Evolutionary conservation across 1,140 invertebrate genomes (phyloP).

Genomic region (Plodia interpunctella): DNA sequence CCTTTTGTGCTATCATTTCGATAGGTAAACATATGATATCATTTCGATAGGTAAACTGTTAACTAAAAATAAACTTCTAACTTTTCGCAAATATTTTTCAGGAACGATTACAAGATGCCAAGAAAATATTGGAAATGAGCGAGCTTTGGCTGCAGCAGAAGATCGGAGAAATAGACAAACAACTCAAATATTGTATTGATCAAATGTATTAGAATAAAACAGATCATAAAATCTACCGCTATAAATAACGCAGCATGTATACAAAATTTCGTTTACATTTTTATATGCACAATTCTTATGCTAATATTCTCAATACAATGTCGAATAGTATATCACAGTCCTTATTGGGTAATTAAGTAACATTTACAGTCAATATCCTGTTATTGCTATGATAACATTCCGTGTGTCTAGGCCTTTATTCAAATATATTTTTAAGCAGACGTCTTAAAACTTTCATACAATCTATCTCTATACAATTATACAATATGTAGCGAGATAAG

Average conservation of each 20-base stretch:
- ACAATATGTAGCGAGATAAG: too few species aligned
- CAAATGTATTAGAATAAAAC: constrained; percentile 45
- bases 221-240: constrained; percentile 27
- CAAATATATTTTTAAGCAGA: neutral
- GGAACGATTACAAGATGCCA: constrained; percentile 38
- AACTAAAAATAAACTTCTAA: neutral
- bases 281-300: constrained; percentile 23
- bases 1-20: too few species aligned
- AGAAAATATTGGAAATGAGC: constrained; percentile 43
- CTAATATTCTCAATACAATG: constrained; percentile 36
- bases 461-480: too few species aligned
- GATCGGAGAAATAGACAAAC: constrained; percentile 48
- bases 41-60: too few species aligned
- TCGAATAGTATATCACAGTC: constrained; percentile 55
- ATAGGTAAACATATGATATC: too few species aligned
- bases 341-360: constrained; percentile 41
- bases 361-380: constrained; percentile 27
- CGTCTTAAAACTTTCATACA: too few species aligned
- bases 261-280: constrained; percentile 22
- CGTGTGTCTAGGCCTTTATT: neutral
- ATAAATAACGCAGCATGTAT: neutral
- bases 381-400: constrained; percentile 17
- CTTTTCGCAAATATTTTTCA: constrained; percentile 22
- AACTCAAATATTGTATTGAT: constrained; percentile 54
- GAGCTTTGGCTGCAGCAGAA: constrained; percentile 46